A percentile compares a stretch with the other conserved stretches of the same genome.
phyloP scores from a whole-genome alignment of 2,797 vertebrate species.

The Strix occidentalis region DNA sequence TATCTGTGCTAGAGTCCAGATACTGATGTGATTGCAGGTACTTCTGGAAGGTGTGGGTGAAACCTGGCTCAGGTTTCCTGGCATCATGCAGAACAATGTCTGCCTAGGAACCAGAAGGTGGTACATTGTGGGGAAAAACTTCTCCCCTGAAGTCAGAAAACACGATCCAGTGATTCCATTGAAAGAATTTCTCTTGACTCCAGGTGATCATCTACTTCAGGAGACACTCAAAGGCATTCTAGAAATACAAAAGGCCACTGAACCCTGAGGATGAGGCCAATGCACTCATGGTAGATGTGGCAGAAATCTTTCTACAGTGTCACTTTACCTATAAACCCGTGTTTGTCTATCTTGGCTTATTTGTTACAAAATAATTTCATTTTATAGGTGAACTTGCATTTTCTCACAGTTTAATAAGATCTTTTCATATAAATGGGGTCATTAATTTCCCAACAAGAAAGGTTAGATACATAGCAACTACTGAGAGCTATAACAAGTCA shows the following conservation, averaged over 20 bases:
- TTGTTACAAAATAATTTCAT: not conserved
- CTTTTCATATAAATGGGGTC: not conserved
- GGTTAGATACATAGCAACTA: not conserved
- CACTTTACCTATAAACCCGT: not conserved
- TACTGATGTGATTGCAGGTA: not conserved
- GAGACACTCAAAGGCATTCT: not conserved
- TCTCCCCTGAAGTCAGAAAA: not conserved
- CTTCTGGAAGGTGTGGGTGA: not conserved
- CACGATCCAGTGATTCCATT: not conserved
- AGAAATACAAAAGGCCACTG: not conserved
- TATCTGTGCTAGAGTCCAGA: not conserved
- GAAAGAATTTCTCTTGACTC: not conserved
- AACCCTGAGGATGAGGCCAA: not conserved
- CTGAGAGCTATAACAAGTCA: not conserved
- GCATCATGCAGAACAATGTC: not conserved
- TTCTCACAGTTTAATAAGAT: not conserved
- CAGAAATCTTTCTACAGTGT: not conserved
- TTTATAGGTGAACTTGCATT: not conserved
- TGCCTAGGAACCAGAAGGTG: not conserved
- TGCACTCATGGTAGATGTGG: accelerated
- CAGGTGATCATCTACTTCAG: not conserved
- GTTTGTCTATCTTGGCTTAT: not conserved
- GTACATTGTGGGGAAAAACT: not conserved
- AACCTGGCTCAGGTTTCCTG: not conserved
- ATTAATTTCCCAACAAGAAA: not conserved